Conservation (phyloP, 2,888 invertebrate species). For the Dryococelus australis region DNA sequence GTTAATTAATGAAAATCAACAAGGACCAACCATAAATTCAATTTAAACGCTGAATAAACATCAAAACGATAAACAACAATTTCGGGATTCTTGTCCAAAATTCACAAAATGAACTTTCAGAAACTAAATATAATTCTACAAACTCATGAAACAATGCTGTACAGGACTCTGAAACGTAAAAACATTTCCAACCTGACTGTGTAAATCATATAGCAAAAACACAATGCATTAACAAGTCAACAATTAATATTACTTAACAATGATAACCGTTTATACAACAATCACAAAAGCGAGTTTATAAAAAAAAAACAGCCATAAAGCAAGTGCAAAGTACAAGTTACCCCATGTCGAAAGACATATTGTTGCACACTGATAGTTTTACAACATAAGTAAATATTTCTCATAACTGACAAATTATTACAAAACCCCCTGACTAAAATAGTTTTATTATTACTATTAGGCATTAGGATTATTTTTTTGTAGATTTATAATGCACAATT, state of each 20-base stretch:
- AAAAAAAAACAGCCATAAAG: background rate
- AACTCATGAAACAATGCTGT: background rate
- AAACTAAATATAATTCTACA: background rate
- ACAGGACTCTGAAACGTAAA: background rate
- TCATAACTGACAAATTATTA: slow-evolving; percentile 41
- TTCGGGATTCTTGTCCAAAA: background rate
- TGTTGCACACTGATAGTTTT: background rate
- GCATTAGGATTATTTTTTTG: slow-evolving; percentile 32
- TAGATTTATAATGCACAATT: slow-evolving; percentile 43
- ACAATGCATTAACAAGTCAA: background rate
- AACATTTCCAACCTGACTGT: background rate
- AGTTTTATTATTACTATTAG: slow-evolving; percentile 31
- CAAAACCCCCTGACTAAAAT: slow-evolving; percentile 45
- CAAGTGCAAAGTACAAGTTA: slow-evolving; percentile 16
- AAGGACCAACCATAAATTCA: background rate
- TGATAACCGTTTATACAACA: background rate
- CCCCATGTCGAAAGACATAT: background rate
- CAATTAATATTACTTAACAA: background rate
- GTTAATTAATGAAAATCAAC: background rate
- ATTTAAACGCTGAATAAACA: background rate
- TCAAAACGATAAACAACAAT: background rate
- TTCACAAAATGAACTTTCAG: background rate
- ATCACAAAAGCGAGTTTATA: background rate
- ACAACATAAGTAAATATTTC: slow-evolving; percentile 16
- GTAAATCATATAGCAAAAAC: background rate